A percentile compares a stretch with the other conserved stretches of the same genome.
Evolutionary conservation across 2,888 invertebrate species (phyloP).

Genomic region (Onthophagus sagittarius): DNA sequence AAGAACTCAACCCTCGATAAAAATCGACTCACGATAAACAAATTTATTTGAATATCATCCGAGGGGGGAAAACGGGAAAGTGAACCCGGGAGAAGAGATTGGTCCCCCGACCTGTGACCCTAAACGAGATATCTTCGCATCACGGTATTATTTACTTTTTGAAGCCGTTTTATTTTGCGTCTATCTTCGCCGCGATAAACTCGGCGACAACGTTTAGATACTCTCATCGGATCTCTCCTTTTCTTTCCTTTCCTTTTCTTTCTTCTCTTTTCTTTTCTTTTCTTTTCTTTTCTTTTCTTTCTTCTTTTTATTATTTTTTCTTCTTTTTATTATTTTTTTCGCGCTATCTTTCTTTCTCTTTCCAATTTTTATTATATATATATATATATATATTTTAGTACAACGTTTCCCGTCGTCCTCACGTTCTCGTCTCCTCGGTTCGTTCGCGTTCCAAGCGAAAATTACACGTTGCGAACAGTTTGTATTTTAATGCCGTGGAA

Average conservation of each 20-base stretch:
- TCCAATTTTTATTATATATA: no score
- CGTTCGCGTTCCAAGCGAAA: conserved; percentile 13
- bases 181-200: conserved; percentile 24
- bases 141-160: conserved; percentile 26
- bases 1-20: not conserved
- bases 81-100: conserved; percentile 22
- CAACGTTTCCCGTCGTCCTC: not conserved
- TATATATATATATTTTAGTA: no score
- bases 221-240: conserved; percentile 15
- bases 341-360: no score
- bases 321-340: no score
- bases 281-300: not conserved
- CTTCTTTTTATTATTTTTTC: no score
- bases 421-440: conserved; percentile 4
- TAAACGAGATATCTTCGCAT: conserved; percentile 35
- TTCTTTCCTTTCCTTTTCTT: conserved; percentile 7
- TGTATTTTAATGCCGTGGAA: conserved; percentile 21
- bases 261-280: not conserved
- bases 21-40: not conserved
- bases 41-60: conserved; percentile 1
- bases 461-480: conserved; percentile 16
- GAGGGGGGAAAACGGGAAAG: not conserved
- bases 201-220: conserved; percentile 19
- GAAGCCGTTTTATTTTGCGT: conserved; percentile 24
- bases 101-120: conserved; percentile 42